Evolutionary conservation across 2,888 invertebrate genomes (phyloP), one percentile per base, ranked within the genome.

Genomic region (Synanthedon tipuliformis): DNA sequence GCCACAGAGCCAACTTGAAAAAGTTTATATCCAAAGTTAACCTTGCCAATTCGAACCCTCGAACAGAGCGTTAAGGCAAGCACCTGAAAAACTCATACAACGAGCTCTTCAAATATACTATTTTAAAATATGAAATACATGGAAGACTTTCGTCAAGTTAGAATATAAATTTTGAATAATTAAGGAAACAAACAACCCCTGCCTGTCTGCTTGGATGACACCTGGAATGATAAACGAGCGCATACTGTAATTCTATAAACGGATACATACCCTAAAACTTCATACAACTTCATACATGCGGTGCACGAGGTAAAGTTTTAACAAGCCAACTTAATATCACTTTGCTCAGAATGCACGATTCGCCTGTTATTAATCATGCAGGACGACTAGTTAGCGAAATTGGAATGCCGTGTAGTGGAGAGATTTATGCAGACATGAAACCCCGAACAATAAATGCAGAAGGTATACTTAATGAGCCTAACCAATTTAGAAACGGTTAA

Each of bases 291-390:
- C 70, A 78, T 77, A 78, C 68, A 68, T 76, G 77, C 79, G 69
- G 71, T 69, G 77, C 75, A 71, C 72, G 71, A 68, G 71, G 57
- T 75, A 78, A 86, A 86, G 85, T 87, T 87, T 85, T 87, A 87
- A 87, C 87, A 85, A 87, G 86, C 81, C 83, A 86, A 87, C 87
- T 87, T 86, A 85, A 86, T 87, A 85, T 86, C 87, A 85, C 83
- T 86, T 82, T 75, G 73, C 78, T 65, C 73, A 74, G 78, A 81
- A 83, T 81, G 78, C 81, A 77, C 81, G 78, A 83, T 81, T 79
- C 83, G 73, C 80, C 78, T 71, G 81, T 77, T 84, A 84, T 87
- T 85, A 86, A 86, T 87, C 86, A 85, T 82, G 76, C 81, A 80
- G 71, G 78, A 81, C 71, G 76, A 76, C 83, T 85, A 85, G 85